A percentile compares a stretch with the other conserved stretches of the same genome.
Evolutionary conservation across 2,888 invertebrate genomes (phyloP).

Genomic region (Amaurobius ferox): DNA sequence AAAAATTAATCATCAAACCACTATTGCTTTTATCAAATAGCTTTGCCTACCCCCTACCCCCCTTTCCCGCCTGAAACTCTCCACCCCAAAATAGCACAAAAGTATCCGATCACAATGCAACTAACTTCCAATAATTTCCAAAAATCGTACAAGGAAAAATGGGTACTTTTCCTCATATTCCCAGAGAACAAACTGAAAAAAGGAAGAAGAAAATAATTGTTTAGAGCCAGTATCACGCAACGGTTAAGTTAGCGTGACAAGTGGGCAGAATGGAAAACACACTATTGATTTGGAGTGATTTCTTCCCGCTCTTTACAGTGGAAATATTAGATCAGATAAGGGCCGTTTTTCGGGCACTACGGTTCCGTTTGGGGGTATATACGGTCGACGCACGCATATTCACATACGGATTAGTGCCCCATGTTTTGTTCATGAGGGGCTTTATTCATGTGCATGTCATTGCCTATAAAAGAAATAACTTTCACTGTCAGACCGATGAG

Average conservation of each 20-base stretch:
- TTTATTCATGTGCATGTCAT: slow-evolving; percentile 4
- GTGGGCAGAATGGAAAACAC: slow-evolving; percentile 8
- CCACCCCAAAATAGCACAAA: background rate
- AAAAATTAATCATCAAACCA: background rate
- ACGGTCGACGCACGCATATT: background rate
- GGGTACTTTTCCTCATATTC: slow-evolving; percentile 29
- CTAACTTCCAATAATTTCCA: background rate
- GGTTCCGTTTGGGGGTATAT: too few species aligned
- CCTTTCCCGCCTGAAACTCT: background rate
- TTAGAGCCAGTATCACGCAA: slow-evolving; percentile 34
- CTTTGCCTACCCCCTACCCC: too few species aligned
- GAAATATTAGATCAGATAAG: slow-evolving; percentile 60
- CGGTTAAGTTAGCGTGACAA: slow-evolving; percentile 28
- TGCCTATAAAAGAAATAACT: background rate
- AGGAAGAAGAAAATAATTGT: slow-evolving; percentile 31
- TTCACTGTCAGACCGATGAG: background rate
- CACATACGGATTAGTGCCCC: background rate
- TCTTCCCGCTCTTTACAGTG: slow-evolving; percentile 7
- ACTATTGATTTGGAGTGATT: slow-evolving; percentile 43
- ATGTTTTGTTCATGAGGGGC: background rate
- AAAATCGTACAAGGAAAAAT: slow-evolving; percentile 21
- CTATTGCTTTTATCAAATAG: too few species aligned
- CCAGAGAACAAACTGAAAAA: background rate
- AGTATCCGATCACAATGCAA: background rate
- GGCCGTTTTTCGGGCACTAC: background rate